Evolutionary conservation across 2,797 vertebrate species (phyloP), one percentile per base, ranked within the genome.

Genomic region (Spinibarbus caldwelli): DNA sequence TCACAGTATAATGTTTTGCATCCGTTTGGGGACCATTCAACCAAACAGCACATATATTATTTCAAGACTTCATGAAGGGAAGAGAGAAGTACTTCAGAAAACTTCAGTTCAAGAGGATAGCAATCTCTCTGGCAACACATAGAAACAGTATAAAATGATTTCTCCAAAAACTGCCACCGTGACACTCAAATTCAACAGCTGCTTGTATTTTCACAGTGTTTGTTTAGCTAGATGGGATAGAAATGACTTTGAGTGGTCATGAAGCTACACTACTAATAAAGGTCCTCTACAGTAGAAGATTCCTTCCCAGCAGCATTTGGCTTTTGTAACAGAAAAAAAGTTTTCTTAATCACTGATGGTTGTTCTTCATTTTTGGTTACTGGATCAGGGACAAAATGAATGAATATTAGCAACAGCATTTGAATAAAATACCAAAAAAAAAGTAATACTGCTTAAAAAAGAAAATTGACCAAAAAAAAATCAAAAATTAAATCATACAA

Each of bases 391-490:
- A 88, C 90, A n/a, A n/a, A n/a, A n/a, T n/a, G n/a, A n/a, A n/a
- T n/a, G 49, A 78, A 76, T 76, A 45, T 73, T 87, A 87, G 73
- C 88, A 91, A 91, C 15, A 80, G 79, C 91, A 91, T 86, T 26
- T 90, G 88, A 89, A 89, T 88, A 87, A 89, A 91, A 89, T 93
- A 45, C 89, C 0, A 10, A 43, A 2, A 43, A 43, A 0, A 29
- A 82, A n/a, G n/a, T 92, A 95, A 94, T 90, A 95, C 91, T 92
- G 91, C 89, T 90, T 90, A 87, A 91, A 79, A 87, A 87, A 34
- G 4, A 34, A 90, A 75, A 57, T n/a, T n/a, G n/a, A n/a, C n/a
- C n/a, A 57, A 62, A 47, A 4, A 23, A 17, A 54, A 49, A n/a
- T 5, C 12, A 0, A 75, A n/a, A n/a, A n/a, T 31, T 31, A 77